Base-by-base conservation (phyloP, 2,113 vertebrate genomes). In the Boleophthalmus pectinirostris region DNA sequence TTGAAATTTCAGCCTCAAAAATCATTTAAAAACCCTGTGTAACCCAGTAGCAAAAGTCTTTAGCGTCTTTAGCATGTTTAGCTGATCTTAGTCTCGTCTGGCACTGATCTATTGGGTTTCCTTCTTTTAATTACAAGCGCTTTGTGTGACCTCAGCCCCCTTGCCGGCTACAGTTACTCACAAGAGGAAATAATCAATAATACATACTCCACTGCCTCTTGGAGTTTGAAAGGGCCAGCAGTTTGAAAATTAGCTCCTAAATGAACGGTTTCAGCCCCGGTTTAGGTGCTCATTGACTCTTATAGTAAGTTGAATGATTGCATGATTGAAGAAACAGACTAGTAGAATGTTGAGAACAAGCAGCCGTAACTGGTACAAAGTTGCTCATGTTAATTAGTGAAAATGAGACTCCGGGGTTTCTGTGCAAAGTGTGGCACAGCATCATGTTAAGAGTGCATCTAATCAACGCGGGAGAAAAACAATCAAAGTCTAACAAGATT, bases 311-410 rank as follows among this genome's bases (percentile, higher is more conserved):
- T n/a, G 38, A 46, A 58, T 47, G 14, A 24, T 58, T n/a, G 38
- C 29, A 24, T 56, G 23, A 24, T 23, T 45, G 47, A 29, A 20
- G 18, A 20, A 61, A 66, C 3, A 45, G 23, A 51, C 9, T 7
- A 45, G 7, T 63, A 9, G 64, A 7, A 7, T 49, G 35, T 5
- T 58, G 29, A 12, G 47, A 20, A 46, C 11, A 21, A 4, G 58
- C 29, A 51, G 24, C 47, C 13, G 24, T 47, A 49, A 77, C 33
- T 68, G 51, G 68, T 20, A 21, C 49, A n/a, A 78, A 21, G 23
- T 43, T 23, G 63, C 78, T 72, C 82, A 69, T 51, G 33, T 74
- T 69, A 75, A 82, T 79, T 56, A 75, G 29, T 70, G 69, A 69
- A 72, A 79, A 81, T 81, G 56, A 82, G 35, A 71, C 68, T 70